phyloP scores from a whole-genome alignment of 2,888 invertebrate genomes.

The Stramonita haemastoma region DNA sequence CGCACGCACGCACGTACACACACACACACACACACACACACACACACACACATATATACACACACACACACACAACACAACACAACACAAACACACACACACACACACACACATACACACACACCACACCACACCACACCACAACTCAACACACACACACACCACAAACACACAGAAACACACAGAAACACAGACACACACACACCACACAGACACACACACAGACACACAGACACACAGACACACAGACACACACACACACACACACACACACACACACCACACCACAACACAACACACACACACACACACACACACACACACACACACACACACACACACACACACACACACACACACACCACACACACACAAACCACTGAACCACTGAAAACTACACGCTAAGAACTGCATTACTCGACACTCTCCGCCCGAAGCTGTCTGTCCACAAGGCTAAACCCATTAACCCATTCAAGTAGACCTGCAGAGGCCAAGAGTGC shows the following conservation, averaged over 20 bases:
- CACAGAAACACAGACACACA: not conserved
- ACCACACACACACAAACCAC: too few species aligned
- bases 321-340: too few species aligned
- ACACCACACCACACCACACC: not conserved
- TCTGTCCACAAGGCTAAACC: too few species aligned
- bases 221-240: not conserved
- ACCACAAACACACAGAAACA: conserved; percentile 30
- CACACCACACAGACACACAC: not conserved
- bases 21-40: conserved; percentile 18
- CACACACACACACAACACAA: not conserved
- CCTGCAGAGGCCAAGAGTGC: too few species aligned
- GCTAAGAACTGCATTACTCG: too few species aligned
- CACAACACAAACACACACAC: not conserved
- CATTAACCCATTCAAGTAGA: too few species aligned
- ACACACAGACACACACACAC: not conserved
- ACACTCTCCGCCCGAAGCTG: too few species aligned
- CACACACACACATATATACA: conserved; percentile 22
- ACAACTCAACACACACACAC: not conserved
- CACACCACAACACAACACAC: not conserved
- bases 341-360: too few species aligned
- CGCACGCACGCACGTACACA: not conserved
- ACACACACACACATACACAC: not conserved
- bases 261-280: conserved; percentile 18
- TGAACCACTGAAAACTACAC: too few species aligned
- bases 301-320: conserved; percentile 10